phyloP scores from a whole-genome alignment of 2,113 vertebrate species.

The Larimichthys polyactis region DNA sequence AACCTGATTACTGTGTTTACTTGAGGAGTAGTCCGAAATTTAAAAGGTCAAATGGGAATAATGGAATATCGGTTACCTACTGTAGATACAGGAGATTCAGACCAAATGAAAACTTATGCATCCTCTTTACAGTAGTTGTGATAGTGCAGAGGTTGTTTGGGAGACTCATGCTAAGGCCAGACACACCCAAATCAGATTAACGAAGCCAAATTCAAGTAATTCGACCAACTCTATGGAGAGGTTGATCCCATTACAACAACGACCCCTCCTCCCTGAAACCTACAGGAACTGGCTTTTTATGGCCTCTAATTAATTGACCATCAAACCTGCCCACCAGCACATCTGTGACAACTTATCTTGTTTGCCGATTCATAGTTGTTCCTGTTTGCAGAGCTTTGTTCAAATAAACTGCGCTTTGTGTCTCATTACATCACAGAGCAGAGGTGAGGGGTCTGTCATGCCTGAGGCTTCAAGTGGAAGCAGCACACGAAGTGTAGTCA shows the following conservation, averaged over 20 bases:
- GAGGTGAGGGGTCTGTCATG: constrained; percentile 30
- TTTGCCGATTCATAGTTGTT: constrained; percentile 87
- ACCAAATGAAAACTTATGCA: constrained; percentile 69
- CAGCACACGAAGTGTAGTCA: constrained; percentile 5
- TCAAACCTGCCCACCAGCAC: constrained; percentile 88
- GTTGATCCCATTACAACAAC: constrained; percentile 73
- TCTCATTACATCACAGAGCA: constrained; percentile 55
- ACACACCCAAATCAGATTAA: constrained; percentile 77
- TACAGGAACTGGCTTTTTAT: constrained; percentile 72
- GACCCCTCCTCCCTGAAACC: constrained; percentile 48
- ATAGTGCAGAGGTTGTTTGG: constrained; percentile 47
- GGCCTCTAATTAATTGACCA: constrained; percentile 91
- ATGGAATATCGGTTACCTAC: constrained; percentile 57
- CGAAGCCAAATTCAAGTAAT: constrained; percentile 60
- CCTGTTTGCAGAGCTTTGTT: constrained; percentile 83
- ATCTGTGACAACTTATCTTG: constrained; percentile 89
- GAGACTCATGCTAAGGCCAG: constrained; percentile 64
- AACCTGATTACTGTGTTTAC: constrained; percentile 78
- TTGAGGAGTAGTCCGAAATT: constrained; percentile 48
- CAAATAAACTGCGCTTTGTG: constrained; percentile 70
- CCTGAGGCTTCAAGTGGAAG: constrained; percentile 28
- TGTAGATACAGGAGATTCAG: constrained; percentile 44
- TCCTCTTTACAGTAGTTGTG: constrained; percentile 39
- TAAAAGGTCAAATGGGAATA: constrained; percentile 66
- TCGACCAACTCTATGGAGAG: constrained; percentile 45